phyloP scores from a whole-genome alignment of 2,113 vertebrate genomes.

The Aldabrachelys gigantea region DNA sequence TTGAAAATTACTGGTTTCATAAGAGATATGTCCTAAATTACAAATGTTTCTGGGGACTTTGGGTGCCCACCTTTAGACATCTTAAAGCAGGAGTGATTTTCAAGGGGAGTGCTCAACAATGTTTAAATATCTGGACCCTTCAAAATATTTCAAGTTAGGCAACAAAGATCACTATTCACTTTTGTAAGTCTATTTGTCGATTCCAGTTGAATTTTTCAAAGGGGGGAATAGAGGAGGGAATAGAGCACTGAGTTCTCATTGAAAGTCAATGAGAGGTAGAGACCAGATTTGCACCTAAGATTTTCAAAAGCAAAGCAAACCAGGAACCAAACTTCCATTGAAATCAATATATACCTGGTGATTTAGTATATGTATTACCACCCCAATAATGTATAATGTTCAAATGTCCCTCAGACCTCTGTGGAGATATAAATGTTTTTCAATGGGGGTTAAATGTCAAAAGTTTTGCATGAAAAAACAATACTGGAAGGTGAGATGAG shows the following conservation, averaged over 20 bases:
- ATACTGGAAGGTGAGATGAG: not conserved
- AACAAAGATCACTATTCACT: not conserved
- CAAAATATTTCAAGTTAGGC: not conserved
- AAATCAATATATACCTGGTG: too few species aligned
- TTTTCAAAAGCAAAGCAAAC: too few species aligned
- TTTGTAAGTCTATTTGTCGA: not conserved
- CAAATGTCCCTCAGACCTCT: not conserved
- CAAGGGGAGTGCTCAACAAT: not conserved
- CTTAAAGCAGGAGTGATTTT: not conserved
- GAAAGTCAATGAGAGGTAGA: not conserved
- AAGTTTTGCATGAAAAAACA: not conserved
- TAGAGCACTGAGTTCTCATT: not conserved
- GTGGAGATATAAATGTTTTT: not conserved
- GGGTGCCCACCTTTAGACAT: not conserved
- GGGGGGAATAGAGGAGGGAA: not conserved
- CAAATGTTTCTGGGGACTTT: not conserved
- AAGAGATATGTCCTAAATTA: not conserved
- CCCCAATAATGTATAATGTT: not conserved
- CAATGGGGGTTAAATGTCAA: not conserved
- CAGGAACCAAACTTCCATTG: too few species aligned
- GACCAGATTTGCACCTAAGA: too few species aligned
- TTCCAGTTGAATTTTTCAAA: not conserved
- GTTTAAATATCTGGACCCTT: not conserved
- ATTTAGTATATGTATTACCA: too few species aligned
- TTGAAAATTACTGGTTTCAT: too few species aligned